phyloP scores from a whole-genome alignment of 2,888 invertebrate species.

The Schrankia costaestrigalis region DNA sequence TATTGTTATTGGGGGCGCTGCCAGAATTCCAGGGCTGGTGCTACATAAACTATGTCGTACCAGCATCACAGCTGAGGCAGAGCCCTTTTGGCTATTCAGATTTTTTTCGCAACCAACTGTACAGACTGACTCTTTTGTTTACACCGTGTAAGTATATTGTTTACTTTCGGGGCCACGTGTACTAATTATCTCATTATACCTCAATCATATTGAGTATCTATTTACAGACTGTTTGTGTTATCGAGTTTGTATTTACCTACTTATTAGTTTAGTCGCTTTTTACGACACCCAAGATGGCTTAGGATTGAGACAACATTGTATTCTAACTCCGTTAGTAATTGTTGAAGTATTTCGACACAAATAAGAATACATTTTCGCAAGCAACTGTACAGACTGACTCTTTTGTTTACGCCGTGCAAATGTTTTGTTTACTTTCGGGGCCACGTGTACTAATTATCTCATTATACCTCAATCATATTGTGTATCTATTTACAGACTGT shows the following conservation, averaged over 20 bases:
- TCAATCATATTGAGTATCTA: constrained; percentile 65
- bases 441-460: constrained; percentile 61
- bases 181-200: constrained; percentile 60
- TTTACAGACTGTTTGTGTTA: constrained; percentile 56
- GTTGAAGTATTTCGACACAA: too few relatives aligned
- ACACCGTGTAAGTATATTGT: constrained; percentile 34
- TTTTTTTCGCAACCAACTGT: constrained; percentile 16
- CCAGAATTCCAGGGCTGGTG: too few relatives aligned
- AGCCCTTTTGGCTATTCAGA: too few relatives aligned
- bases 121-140: constrained; percentile 30
- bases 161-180: constrained; percentile 55
- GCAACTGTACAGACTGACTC: constrained; percentile 15
- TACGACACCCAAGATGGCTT: too few relatives aligned
- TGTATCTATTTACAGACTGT: constrained; percentile 55
- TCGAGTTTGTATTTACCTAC: constrained; percentile 32
- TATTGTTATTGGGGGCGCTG: too few relatives aligned
- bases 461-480: constrained; percentile 69
- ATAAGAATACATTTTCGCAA: constrained; percentile 10
- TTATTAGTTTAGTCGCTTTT: too few relatives aligned
- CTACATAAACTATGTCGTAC: too few relatives aligned
- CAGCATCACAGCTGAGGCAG: too few relatives aligned
- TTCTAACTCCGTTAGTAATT: too few relatives aligned
- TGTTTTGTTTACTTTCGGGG: constrained; percentile 45
- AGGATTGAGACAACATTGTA: too few relatives aligned
- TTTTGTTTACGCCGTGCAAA: constrained; percentile 34